phyloP scores from a whole-genome alignment of 2,113 vertebrate species.

The Cyprinodon brontotheroides region DNA sequence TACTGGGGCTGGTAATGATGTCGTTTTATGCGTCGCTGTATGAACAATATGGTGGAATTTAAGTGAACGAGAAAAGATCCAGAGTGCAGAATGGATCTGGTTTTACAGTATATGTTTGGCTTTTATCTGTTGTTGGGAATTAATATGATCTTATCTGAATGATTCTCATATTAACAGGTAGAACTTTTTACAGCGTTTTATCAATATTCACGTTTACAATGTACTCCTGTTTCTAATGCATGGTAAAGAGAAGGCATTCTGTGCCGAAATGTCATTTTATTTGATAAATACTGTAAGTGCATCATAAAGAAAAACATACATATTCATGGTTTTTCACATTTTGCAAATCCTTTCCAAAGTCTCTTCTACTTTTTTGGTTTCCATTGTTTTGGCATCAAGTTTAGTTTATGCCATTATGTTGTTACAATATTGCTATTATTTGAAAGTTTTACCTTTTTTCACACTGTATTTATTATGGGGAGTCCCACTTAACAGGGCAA shows the following conservation, averaged over 20 bases:
- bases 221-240: neutral
- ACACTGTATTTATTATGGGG: too few species aligned
- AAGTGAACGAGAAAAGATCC: neutral
- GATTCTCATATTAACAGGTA: neutral
- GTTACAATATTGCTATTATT: too few species aligned
- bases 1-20: constrained; percentile 14
- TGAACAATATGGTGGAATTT: constrained; percentile 3
- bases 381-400: too few species aligned
- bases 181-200: neutral
- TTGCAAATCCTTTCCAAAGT: too few species aligned
- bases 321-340: neutral
- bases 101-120: constrained; percentile 1
- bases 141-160: neutral
- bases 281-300: neutral
- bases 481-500: too few species aligned
- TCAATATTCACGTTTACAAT: neutral
- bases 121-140: neutral
- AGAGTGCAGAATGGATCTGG: neutral
- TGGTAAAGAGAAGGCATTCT: too few species aligned
- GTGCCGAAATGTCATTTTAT: too few species aligned
- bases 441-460: too few species aligned
- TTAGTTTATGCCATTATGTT: too few species aligned
- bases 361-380: too few species aligned
- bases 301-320: neutral
- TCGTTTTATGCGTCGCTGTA: constrained; percentile 1